Base-by-base conservation (phyloP, 2,888 invertebrate species). In the Mesoligia furuncula region DNA sequence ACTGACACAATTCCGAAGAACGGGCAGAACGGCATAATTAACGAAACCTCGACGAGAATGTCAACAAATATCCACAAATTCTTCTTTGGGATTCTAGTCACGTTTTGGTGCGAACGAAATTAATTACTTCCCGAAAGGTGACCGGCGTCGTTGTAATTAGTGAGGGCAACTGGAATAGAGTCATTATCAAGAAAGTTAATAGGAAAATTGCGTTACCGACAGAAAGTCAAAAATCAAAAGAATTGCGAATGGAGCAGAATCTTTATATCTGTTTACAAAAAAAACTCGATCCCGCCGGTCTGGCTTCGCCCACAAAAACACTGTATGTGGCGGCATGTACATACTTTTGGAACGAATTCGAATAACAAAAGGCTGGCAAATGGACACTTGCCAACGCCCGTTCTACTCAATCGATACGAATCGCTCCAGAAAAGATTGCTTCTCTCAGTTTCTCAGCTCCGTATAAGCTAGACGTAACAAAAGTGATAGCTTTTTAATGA, bases 361-460 rank as follows among this genome's bases (percentile, higher is more conserved):
- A 91, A 91, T 92, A 92, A 93, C 92, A 93, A 93, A 94, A 92
- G 91, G 87, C 87, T 88, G 81, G 86, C 89, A 90, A 91, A 92
- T 94, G 94, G 94, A 93, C 92, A 91, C 89, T 93, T 91, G 93
- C 93, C 93, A 93, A 92, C 88, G 89, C 84, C 80, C 81, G 85
- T 83, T 88, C 86, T 81, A 79, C 85, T 86, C 88, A 91, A 93
- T 93, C 93, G 92, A 93, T 93, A 92, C 85, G 86, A 86, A 86
- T 83, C 86, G 87, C 84, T 88, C 77, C 80, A 89, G 88, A 90
- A 91, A 90, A 90, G 90, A 91, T 90, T 90, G 85, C 85, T 86
- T 80, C 70, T 86, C 86, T 79, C 82, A 81, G 84, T 84, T 89
- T 88, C 86, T 87, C 81, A 81, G 82, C 78, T 81, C 75, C 67